Evolutionary conservation across 2,113 vertebrate genomes (phyloP).

Genomic region (Excalfactoria chinensis): DNA sequence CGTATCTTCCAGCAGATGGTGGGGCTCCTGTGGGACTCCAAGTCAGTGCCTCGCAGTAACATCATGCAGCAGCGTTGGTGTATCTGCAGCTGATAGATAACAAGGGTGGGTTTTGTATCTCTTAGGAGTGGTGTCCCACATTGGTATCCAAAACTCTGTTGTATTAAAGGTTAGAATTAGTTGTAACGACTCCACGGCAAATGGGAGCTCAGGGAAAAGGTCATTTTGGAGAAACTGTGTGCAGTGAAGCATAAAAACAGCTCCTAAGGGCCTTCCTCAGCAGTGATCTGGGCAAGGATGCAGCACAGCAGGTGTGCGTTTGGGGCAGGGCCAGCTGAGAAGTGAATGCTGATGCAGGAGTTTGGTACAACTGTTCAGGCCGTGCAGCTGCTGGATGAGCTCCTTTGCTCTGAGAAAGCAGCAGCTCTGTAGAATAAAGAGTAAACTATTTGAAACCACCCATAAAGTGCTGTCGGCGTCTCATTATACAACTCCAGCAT

Average conservation of each 20-base stretch:
- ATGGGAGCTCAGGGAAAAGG: not conserved
- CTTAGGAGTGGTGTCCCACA: not conserved
- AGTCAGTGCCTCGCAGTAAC: not conserved
- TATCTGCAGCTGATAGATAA: not conserved
- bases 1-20: rapidly evolving
- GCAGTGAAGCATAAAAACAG: not conserved
- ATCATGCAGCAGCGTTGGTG: not conserved
- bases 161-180: not conserved
- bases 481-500: not conserved
- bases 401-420: not conserved
- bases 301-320: not conserved
- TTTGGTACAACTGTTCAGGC: not conserved
- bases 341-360: not conserved
- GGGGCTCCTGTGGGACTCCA: not conserved
- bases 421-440: not conserved
- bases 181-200: not conserved
- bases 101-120: not conserved
- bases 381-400: not conserved
- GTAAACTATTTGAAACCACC: not conserved
- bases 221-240: not conserved
- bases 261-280: not conserved
- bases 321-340: not conserved
- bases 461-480: not conserved
- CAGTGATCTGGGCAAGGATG: not conserved
- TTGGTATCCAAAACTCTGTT: not conserved